These are phyloP conservation scores for Epizoanthus fatuus DNA, from an alignment of 92 coral and sea anemone genomes.

Conservation along the genomic window DNA sequence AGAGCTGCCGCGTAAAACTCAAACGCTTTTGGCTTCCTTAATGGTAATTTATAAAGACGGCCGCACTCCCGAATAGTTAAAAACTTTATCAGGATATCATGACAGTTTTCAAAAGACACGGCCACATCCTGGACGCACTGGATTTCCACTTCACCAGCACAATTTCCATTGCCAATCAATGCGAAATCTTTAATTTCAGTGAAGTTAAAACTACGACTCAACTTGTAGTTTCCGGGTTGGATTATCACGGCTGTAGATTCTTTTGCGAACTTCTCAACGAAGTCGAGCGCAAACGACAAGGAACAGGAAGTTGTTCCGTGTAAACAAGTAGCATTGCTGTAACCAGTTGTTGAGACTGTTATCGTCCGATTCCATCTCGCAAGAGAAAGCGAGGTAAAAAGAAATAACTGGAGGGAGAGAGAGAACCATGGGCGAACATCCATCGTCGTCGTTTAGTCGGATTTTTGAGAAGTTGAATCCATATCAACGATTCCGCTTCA, in stretches of 20 bases:
- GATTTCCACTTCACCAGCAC: constrained; percentile 54
- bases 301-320: not conserved
- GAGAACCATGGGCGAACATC: no score
- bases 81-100: constrained; percentile 56
- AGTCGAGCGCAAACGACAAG: constrained; percentile 12
- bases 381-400: not conserved
- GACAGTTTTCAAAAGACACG: constrained; percentile 73
- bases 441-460: no score
- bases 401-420: not conserved
- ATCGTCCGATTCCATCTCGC: not conserved
- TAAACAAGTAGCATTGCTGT: not conserved
- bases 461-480: no score
- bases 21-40: constrained; percentile 13
- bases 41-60: not conserved
- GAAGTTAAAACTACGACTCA: constrained; percentile 62
- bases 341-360: not conserved
- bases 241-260: not conserved
- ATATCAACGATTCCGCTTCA: no score
- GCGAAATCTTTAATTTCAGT: constrained; percentile 34
- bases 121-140: constrained; percentile 66
- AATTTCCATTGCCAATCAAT: constrained; percentile 42
- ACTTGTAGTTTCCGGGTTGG: constrained; percentile 60
- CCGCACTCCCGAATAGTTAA: constrained; percentile 79
- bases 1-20: constrained; percentile 70
- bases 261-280: not conserved